Base-by-base conservation (phyloP, 1,140 invertebrate genomes). In the Diorhabda sublineata region DNA sequence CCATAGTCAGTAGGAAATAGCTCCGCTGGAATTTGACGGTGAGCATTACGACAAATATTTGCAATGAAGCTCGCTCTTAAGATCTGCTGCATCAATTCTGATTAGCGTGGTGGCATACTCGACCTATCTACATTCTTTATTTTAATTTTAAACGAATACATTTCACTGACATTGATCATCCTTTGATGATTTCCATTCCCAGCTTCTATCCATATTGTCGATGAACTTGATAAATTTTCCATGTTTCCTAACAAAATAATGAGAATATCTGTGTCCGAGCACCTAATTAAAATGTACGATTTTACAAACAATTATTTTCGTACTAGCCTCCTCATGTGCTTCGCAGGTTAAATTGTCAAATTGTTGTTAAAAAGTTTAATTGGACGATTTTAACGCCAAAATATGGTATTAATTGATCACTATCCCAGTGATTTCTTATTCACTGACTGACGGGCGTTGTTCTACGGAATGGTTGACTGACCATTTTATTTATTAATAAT, bases 201-300 rank as follows among this genome's bases (percentile, higher is more conserved):
- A 26, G 1, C 26, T 26, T 26, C 26, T 26, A 26, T 26, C 26
- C 26, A 26, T 26, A 26, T 26, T 26, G 26, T 26, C 26, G 26
- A 26, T 26, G 26, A 26, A 26, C 26, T 26, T 1, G 26, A 26
- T 26, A 26, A 26, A 26, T 26, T 26, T 26, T 26, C 26, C 26
- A 26, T 0, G 26, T 26, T 26, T 26, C 26, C 73, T 42, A 78
- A 69, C 58, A 78, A 60, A 68, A 76, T 76, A 56, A 74, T 69
- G 44, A 77, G 58, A 63, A 79, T 67, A 68, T 79, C 77, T 58
- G 72, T 68, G 59, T 74, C 74, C 0, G 58, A 68, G 52, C 61
- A 73, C 45, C 73, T 61, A 45, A 78, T 68, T 2, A 68, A 58
- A 52, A 78, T 67, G 6, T 58, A 73, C 59, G 5, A 78, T 71